These are phyloP conservation scores for Drosophila sucinea DNA, from an alignment of 1,140 invertebrate genomes.

Conservation along the genomic window DNA sequence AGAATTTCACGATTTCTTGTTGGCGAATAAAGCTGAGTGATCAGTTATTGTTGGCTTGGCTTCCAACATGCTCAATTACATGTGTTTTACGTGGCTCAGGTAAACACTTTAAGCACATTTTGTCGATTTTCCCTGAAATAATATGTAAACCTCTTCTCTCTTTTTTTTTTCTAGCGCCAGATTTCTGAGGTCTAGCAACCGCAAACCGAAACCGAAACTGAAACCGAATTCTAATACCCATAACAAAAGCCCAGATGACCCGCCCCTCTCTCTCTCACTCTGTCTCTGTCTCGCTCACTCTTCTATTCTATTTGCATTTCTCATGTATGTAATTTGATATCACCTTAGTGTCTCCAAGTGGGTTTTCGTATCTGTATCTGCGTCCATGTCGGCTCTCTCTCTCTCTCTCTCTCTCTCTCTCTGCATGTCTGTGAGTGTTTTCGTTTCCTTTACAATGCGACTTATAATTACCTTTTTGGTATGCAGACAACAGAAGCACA, in stretches of 20 bases:
- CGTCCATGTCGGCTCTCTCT: neutral
- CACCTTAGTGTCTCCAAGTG: conserved; percentile 21
- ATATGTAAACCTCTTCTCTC: conserved; percentile 11
- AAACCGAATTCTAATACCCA: conserved; percentile 60
- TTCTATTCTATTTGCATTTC: conserved; percentile 47
- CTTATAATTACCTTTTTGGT: conserved; percentile 81
- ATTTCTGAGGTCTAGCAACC: conserved; percentile 39
- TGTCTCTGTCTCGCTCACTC: conserved; percentile 34
- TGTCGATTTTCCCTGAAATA: neutral
- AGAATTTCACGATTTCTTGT: neutral
- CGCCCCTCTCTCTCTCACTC: neutral
- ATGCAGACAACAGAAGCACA: conserved; percentile 72
- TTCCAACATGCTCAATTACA: conserved; percentile 2
- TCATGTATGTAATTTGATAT: conserved; percentile 75
- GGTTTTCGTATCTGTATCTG: conserved; percentile 33
- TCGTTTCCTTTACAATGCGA: conserved; percentile 68
- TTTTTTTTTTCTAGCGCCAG: conserved; percentile 34
- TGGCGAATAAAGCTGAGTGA: conserved; percentile 19
- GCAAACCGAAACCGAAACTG: conserved; percentile 39
- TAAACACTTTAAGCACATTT: conserved; percentile 4
- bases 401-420: conserved; percentile 4
- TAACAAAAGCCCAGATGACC: conserved; percentile 51
- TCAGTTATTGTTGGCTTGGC: conserved; percentile 6
- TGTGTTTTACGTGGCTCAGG: neutral
- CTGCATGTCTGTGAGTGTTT: conserved; percentile 17